A percentile compares a stretch with the other conserved stretches of the same genome.
These are phyloP conservation scores for Tetrao urogallus DNA, from an alignment of 2,113 vertebrate species.

Conservation along the genomic window DNA sequence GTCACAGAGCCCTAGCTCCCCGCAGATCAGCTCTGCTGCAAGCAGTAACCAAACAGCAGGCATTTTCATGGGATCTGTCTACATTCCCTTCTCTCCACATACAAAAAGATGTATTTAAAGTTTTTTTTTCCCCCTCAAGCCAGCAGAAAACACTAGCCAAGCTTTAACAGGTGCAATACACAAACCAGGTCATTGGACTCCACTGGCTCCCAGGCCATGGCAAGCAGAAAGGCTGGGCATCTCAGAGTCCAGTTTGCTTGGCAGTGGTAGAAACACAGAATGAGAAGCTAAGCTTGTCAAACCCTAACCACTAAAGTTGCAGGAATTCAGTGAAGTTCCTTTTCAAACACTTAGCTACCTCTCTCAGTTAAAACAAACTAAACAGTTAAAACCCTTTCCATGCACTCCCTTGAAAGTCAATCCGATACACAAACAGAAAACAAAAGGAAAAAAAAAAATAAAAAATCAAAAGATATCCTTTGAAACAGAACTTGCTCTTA, in stretches of 20 bases:
- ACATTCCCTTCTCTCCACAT: conserved; percentile 54
- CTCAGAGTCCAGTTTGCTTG: neutral
- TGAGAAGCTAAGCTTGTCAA: conserved; percentile 55
- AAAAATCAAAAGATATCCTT: conserved; percentile 38
- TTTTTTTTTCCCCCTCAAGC: neutral
- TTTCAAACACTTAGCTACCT: conserved; percentile 51
- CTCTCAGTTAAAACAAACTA: conserved; percentile 58
- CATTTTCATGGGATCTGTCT: neutral
- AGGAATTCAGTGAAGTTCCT: conserved; percentile 42
- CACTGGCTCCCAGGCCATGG: neutral
- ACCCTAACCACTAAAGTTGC: conserved; percentile 29
- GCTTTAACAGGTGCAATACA: neutral
- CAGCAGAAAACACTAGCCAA: neutral
- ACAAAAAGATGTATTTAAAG: neutral
- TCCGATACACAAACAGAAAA: conserved; percentile 58
- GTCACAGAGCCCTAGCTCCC: neutral
- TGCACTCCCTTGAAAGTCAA: conserved; percentile 9
- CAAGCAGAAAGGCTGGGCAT: no score
- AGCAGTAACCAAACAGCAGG: neutral
- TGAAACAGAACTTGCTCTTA: conserved; percentile 65
- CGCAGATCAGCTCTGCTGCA: rapidly evolving
- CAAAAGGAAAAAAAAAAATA: neutral
- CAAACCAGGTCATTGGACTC: neutral
- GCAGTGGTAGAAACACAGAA: conserved; percentile 43
- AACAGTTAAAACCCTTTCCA: conserved; percentile 69